These are phyloP conservation scores for Odobenus rosmarus DNA, from an alignment of 2,113 vertebrate species.

Conservation along the genomic window DNA sequence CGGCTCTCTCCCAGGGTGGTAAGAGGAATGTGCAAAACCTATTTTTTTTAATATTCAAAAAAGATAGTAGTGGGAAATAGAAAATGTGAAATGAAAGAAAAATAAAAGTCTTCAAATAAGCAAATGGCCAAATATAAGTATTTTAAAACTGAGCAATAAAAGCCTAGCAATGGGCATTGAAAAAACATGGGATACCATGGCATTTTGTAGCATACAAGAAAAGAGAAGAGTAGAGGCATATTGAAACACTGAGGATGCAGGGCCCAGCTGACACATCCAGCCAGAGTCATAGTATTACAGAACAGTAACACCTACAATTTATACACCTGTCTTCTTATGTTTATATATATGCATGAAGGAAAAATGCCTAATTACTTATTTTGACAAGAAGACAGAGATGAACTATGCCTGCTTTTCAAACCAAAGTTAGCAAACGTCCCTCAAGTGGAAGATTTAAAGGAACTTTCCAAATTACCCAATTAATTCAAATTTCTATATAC, in stretches of 20 bases:
- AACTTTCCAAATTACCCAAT: neutral
- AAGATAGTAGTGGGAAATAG: neutral
- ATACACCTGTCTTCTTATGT: neutral
- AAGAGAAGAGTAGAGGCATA: neutral
- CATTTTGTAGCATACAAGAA: neutral
- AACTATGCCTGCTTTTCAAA: neutral
- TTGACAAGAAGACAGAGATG: neutral
- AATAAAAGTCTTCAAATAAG: neutral
- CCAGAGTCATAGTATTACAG: neutral
- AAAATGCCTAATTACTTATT: neutral
- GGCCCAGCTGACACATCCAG: neutral
- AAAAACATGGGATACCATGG: neutral
- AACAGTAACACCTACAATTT: neutral
- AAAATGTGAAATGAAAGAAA: neutral
- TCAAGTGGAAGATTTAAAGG: neutral
- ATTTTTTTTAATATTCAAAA: neutral
- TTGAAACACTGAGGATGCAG: accelerated
- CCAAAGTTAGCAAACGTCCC: neutral
- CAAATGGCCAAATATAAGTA: neutral
- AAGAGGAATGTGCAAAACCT: neutral
- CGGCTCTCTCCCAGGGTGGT: neutral
- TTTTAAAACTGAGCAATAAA: neutral
- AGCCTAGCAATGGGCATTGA: neutral
- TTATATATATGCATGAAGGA: neutral
- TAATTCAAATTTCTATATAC: neutral